A percentile compares a stretch with the other conserved stretches of the same genome.
Evolutionary conservation across 2,113 vertebrate species (phyloP).

Genomic region (Papio anubis): DNA sequence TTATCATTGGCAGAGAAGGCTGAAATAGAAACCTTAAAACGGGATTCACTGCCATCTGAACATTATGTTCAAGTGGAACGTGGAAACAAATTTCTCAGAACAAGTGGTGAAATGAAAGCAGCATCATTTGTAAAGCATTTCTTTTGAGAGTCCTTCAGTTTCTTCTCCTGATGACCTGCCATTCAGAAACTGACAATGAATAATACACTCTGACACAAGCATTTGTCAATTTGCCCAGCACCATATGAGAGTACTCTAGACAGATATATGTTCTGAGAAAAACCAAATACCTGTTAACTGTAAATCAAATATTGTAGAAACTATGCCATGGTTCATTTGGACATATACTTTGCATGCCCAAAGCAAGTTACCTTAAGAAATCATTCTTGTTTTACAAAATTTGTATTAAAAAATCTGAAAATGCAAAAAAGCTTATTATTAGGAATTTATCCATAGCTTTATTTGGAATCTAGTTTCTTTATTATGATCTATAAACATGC

Average conservation of each 20-base stretch:
- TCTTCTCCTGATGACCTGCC: not conserved
- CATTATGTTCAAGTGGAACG: not conserved
- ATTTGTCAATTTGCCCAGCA: not conserved
- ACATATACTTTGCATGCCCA: not conserved
- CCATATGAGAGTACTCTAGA: not conserved
- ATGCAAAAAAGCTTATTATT: not conserved
- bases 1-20: not conserved
- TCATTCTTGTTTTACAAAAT: not conserved
- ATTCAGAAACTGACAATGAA: constrained; percentile 6
- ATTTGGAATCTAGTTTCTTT: not conserved
- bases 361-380: not conserved
- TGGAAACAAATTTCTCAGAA: not conserved
- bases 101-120: not conserved
- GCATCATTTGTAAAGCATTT: not conserved
- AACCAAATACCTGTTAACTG: not conserved
- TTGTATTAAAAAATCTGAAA: not conserved
- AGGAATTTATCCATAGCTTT: not conserved
- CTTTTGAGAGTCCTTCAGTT: not conserved
- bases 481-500: not conserved
- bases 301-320: not conserved
- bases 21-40: not conserved
- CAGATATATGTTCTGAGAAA: not conserved
- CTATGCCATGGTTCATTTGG: not conserved
- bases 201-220: not conserved
- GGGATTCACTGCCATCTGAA: not conserved